Percentiles rank a stretch among this genome's conserved stretches.
Evolutionary conservation across 2,888 invertebrate genomes (phyloP).

Genomic region (Tanypteryx hageni): DNA sequence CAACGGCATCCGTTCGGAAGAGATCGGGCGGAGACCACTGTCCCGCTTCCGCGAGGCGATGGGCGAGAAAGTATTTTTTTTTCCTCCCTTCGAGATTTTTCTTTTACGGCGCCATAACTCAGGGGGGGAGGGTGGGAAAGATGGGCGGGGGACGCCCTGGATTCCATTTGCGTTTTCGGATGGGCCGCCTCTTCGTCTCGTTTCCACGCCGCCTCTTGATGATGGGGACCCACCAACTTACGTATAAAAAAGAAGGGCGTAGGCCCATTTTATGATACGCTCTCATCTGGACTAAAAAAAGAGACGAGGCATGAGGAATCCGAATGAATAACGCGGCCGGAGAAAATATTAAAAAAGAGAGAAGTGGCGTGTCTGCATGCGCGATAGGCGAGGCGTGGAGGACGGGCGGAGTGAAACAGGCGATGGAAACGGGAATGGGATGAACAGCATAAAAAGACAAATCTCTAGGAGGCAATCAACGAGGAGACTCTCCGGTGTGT

Average conservation of each 20-base stretch:
- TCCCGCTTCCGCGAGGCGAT: neutral
- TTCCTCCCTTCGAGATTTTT: neutral
- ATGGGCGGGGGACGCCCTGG: neutral
- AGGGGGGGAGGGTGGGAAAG: neutral
- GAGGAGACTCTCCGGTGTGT: neutral
- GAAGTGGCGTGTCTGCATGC: neutral
- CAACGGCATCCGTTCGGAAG: neutral
- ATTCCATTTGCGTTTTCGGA: neutral
- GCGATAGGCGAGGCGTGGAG: neutral
- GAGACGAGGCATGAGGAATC: neutral
- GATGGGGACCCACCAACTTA: neutral
- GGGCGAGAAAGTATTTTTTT: neutral
- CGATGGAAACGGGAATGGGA: neutral
- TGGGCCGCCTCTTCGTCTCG: neutral
- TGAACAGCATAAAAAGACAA: neutral
- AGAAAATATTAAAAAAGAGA: neutral
- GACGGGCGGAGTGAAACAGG: neutral
- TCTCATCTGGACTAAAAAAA: slow-evolving; percentile 7
- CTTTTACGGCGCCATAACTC: slow-evolving; percentile 17
- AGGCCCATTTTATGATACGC: slow-evolving; percentile 15
- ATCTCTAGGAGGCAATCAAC: neutral
- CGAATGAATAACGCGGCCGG: slow-evolving; percentile 6
- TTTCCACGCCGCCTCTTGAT: neutral
- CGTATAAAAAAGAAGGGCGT: slow-evolving; percentile 28
- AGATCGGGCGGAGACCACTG: neutral